These are phyloP conservation scores for Syngnathus scovelli DNA, from an alignment of 2,113 vertebrate species.

Conservation along the genomic window DNA sequence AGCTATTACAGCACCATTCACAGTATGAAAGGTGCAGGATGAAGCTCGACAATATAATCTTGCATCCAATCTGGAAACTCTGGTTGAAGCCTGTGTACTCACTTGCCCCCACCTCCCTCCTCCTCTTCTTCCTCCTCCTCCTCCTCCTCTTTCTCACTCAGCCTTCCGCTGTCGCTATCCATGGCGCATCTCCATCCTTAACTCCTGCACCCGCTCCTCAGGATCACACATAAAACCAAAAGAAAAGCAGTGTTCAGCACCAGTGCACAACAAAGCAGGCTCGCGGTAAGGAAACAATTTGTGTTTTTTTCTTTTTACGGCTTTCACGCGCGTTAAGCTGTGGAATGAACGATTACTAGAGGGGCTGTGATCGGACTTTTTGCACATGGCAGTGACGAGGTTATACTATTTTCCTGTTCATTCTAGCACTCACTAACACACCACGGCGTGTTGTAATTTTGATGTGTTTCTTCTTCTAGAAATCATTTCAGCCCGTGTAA, in stretches of 20 bases:
- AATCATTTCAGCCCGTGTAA: neutral
- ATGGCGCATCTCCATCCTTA: constrained; percentile 41
- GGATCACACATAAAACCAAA: constrained; percentile 19
- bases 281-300: constrained; percentile 46
- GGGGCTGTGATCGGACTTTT: neutral
- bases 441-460: neutral
- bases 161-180: constrained; percentile 29
- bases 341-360: neutral
- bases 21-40: constrained; percentile 8
- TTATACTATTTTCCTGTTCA: neutral
- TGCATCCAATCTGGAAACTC: constrained; percentile 38
- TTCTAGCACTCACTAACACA: neutral
- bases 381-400: neutral
- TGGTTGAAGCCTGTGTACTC: constrained; percentile 17
- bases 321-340: neutral
- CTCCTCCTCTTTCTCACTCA: constrained; percentile 33
- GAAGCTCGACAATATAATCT: constrained; percentile 29
- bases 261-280: neutral
- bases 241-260: constrained; percentile 5
- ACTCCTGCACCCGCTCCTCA: constrained; percentile 30
- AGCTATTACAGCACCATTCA: neutral
- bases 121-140: constrained; percentile 19
- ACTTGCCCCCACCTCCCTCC: constrained; percentile 25
- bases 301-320: neutral
- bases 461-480: neutral